Conservation (phyloP, 2,113 vertebrate species). For the Anser brachyrhynchus region DNA sequence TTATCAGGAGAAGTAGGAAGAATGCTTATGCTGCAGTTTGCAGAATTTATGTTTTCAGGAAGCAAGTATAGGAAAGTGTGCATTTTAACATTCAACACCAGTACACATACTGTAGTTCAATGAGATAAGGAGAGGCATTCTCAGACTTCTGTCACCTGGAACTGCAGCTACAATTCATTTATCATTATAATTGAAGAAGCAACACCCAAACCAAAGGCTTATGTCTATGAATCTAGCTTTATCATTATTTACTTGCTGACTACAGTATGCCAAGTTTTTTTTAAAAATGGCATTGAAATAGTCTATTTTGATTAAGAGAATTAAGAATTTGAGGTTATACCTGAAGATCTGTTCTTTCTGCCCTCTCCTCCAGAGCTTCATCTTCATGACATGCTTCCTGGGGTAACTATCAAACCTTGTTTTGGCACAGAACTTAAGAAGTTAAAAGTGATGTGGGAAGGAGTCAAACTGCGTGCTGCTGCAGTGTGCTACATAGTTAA, state of each 20-base stretch:
- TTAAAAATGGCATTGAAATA: not conserved
- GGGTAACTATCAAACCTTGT: not conserved
- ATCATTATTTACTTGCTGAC: not conserved
- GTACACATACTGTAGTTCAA: fast-evolving
- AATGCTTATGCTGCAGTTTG: slow-evolving; percentile 51
- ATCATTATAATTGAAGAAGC: not conserved
- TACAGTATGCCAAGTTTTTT: not conserved
- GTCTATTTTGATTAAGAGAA: not conserved
- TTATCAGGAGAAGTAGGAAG: slow-evolving; percentile 53
- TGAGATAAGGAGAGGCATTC: not conserved
- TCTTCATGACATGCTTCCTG: fast-evolving
- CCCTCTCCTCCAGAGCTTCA: not conserved
- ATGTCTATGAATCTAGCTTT: not conserved
- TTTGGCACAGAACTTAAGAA: not conserved
- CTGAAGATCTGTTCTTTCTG: not conserved
- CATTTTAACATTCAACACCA: not conserved
- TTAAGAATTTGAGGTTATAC: not conserved
- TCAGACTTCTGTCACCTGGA: not conserved
- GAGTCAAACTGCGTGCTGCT: fast-evolving
- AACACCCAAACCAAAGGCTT: not conserved
- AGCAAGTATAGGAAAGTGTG: not conserved
- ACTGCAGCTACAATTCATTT: not conserved
- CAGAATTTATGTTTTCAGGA: slow-evolving; percentile 29
- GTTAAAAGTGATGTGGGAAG: not conserved
- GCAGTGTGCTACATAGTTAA: not conserved